phyloP scores from a whole-genome alignment of 64 coral and sea anemone genomes.

The Stichodactyla helianthus region DNA sequence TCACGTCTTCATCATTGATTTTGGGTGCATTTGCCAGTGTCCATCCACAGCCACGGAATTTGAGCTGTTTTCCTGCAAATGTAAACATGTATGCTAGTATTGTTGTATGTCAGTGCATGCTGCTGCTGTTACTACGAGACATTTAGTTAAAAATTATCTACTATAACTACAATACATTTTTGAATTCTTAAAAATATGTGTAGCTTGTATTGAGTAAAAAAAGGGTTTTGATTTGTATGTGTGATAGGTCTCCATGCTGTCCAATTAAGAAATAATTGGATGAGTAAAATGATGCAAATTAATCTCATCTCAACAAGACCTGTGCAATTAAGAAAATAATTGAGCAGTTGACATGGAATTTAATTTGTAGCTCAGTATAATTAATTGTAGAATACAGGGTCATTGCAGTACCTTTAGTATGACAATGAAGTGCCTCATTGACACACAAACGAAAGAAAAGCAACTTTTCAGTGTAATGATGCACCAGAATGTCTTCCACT shows the following conservation, averaged over 20 bases:
- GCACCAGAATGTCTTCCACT: conserved; percentile 7
- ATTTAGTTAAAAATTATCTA: not conserved
- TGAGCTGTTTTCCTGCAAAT: not conserved
- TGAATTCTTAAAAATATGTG: too few relatives aligned
- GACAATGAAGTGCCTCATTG: not conserved
- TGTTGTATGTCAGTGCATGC: not conserved
- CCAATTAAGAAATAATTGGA: too few relatives aligned
- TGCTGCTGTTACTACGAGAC: not conserved
- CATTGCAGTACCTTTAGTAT: conserved; percentile 15
- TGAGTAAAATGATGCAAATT: too few relatives aligned
- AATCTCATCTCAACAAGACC: too few relatives aligned
- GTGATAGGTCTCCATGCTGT: too few relatives aligned
- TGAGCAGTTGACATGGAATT: too few relatives aligned
- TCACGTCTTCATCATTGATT: conserved; percentile 26
- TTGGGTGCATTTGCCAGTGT: not conserved
- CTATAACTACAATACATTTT: not conserved
- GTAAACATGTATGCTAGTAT: not conserved
- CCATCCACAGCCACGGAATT: conserved; percentile 19
- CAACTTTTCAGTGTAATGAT: conserved; percentile 6
- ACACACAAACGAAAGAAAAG: conserved; percentile 17
- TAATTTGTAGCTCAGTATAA: not conserved
- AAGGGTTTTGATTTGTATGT: too few relatives aligned
- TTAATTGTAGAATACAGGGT: too few relatives aligned
- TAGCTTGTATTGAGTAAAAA: too few relatives aligned
- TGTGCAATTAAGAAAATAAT: too few relatives aligned